Evolutionary conservation across 2,888 invertebrate species (phyloP).

Genomic region (Andrena praecox): DNA sequence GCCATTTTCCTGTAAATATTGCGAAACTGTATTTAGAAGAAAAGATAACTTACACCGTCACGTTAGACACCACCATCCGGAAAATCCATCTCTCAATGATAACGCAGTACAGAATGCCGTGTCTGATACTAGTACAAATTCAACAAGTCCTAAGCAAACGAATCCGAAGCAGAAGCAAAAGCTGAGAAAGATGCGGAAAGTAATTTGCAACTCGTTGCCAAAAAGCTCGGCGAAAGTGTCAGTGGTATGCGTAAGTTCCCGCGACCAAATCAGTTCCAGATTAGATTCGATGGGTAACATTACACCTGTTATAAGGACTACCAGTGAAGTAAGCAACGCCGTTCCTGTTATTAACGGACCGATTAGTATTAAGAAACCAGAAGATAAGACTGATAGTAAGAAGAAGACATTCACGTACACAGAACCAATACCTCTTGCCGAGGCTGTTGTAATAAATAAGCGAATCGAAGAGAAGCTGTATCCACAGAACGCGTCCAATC

Average conservation of each 20-base stretch:
- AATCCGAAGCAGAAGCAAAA: conserved; percentile 68
- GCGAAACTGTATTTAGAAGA: conserved; percentile 89
- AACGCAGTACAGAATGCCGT: conserved; percentile 27
- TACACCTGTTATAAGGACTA: conserved; percentile 79
- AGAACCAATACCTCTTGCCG: conserved; percentile 80
- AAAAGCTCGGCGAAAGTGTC: conserved; percentile 66
- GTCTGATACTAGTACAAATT: conserved; percentile 33
- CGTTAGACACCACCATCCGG: conserved; percentile 91
- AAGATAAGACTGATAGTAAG: conserved; percentile 69
- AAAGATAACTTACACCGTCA: conserved; percentile 93
- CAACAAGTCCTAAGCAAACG: conserved; percentile 34
- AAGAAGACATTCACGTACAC: conserved; percentile 79
- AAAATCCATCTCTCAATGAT: conserved; percentile 65
- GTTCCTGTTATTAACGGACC: conserved; percentile 86
- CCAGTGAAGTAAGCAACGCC: conserved; percentile 81
- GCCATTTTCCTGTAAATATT: conserved; percentile 90
- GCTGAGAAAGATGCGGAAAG: conserved; percentile 60
- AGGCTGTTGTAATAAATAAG: conserved; percentile 81
- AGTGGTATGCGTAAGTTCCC: conserved; percentile 67
- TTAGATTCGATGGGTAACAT: conserved; percentile 79
- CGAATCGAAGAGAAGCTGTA: conserved; percentile 82
- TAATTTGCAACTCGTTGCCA: conserved; percentile 19
- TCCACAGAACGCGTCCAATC: conserved; percentile 74
- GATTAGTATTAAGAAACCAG: conserved; percentile 77
- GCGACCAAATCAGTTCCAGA: conserved; percentile 77